These are phyloP conservation scores for Rhizomys pruinosus DNA, from an alignment of 2,113 vertebrate genomes.

Conservation along the genomic window DNA sequence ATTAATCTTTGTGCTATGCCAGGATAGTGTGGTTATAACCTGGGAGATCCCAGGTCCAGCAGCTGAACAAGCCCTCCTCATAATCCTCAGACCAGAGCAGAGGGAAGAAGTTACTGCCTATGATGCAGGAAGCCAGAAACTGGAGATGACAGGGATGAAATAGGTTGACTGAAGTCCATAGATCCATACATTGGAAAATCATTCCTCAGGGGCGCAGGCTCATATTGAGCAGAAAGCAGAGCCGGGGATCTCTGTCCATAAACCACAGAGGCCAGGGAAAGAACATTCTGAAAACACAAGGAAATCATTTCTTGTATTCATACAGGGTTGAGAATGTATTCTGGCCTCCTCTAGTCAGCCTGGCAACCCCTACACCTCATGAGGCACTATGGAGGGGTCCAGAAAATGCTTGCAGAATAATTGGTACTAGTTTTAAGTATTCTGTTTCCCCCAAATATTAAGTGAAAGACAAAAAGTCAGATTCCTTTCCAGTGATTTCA, in stretches of 20 bases:
- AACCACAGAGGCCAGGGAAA: too few relatives aligned
- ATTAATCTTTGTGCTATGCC: not conserved
- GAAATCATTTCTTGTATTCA: not conserved
- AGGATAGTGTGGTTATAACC: too few relatives aligned
- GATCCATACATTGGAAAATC: not conserved
- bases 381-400: too few relatives aligned
- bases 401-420: not conserved
- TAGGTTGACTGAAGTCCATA: not conserved
- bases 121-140: not conserved
- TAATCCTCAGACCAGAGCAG: not conserved
- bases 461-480: not conserved
- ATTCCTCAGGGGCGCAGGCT: not conserved
- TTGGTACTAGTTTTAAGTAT: not conserved
- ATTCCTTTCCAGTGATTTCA: not conserved
- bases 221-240: not conserved
- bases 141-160: not conserved
- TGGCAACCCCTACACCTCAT: too few relatives aligned
- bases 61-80: not conserved
- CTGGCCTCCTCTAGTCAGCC: not conserved
- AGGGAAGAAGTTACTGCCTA: not conserved
- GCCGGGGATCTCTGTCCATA: accelerated
- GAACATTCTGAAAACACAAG: not conserved
- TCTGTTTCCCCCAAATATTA: not conserved
- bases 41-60: not conserved
- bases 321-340: not conserved